Evolutionary conservation across 2,888 invertebrate genomes (phyloP).

Genomic region (Drosophila conformis): DNA sequence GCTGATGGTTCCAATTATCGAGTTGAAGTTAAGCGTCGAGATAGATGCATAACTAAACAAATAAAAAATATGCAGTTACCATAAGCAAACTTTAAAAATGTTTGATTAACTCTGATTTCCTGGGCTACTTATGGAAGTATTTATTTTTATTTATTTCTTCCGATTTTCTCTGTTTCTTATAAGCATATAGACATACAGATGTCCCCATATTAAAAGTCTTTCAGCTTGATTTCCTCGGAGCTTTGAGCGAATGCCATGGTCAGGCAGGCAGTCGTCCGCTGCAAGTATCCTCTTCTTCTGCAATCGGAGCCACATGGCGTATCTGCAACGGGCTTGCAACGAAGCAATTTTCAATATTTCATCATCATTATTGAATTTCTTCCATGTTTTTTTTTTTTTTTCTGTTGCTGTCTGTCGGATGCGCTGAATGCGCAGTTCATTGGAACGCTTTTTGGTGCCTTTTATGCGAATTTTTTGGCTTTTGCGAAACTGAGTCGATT

Average conservation of each 20-base stretch:
- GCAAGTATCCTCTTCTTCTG: not conserved
- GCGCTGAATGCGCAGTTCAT: constrained; percentile 43
- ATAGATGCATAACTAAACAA: too few species aligned
- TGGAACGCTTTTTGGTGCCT: constrained; percentile 36
- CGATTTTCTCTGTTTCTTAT: not conserved
- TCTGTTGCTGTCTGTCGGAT: not conserved
- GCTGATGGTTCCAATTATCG: too few species aligned
- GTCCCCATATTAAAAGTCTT: not conserved
- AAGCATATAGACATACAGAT: not conserved
- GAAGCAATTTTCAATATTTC: constrained; percentile 23
- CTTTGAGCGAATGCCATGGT: not conserved
- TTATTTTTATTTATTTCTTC: not conserved
- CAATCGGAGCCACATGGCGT: constrained; percentile 7
- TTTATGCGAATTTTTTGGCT: constrained; percentile 40
- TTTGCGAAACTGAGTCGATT: constrained; percentile 25
- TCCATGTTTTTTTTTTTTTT: constrained; percentile 1
- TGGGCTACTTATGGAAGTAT: not conserved
- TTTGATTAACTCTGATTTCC: not conserved
- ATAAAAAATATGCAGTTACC: too few species aligned
- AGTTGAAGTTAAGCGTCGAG: too few species aligned
- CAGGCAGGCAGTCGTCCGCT: not conserved
- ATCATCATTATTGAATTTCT: constrained; percentile 18
- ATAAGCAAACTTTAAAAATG: too few species aligned
- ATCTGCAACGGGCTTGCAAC: constrained; percentile 5
- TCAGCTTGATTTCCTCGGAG: not conserved